A percentile compares a stretch with the other conserved stretches of the same genome.
Conservation (phyloP, 2,888 invertebrate genomes). For the Coenonympha glycerion region DNA sequence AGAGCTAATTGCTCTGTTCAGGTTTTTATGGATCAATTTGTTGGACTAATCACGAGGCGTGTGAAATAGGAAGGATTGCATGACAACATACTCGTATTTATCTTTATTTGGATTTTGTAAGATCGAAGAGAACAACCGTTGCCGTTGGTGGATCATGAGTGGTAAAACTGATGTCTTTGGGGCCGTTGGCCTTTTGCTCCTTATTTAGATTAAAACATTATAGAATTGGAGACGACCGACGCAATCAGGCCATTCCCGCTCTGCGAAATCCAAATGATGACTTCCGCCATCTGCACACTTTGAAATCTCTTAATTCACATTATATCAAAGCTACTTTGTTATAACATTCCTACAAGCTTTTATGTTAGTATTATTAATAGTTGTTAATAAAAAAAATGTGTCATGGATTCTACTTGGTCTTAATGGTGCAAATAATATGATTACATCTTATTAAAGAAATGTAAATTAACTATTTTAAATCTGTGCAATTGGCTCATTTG, state of each 20-base stretch:
- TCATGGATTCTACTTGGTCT: too few relatives aligned
- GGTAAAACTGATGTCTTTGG: conserved; percentile 42
- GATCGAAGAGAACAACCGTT: conserved; percentile 4
- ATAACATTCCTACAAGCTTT: too few relatives aligned
- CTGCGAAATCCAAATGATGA: conserved; percentile 60
- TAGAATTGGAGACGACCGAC: conserved; percentile 68
- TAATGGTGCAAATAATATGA: too few relatives aligned
- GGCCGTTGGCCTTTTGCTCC: conserved; percentile 74
- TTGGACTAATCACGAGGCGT: conserved; percentile 7
- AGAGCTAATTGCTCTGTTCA: conserved; percentile 11
- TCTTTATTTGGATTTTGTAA: conserved; percentile 6
- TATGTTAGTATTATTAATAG: too few relatives aligned
- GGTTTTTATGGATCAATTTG: conserved; percentile 4
- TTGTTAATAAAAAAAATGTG: too few relatives aligned
- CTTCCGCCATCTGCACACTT: conserved; percentile 66
- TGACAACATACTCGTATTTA: neutral
- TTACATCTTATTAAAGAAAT: too few relatives aligned
- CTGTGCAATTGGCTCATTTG: too few relatives aligned
- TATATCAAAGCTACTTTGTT: too few relatives aligned
- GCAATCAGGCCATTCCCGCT: conserved; percentile 51
- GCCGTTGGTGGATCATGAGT: conserved; percentile 10
- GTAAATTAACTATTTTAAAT: too few relatives aligned
- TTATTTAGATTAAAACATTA: conserved; percentile 76
- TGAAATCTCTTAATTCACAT: too few relatives aligned
- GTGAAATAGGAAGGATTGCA: neutral